Conservation (phyloP, 2,113 vertebrate genomes). For the Manacus vitellinus region DNA sequence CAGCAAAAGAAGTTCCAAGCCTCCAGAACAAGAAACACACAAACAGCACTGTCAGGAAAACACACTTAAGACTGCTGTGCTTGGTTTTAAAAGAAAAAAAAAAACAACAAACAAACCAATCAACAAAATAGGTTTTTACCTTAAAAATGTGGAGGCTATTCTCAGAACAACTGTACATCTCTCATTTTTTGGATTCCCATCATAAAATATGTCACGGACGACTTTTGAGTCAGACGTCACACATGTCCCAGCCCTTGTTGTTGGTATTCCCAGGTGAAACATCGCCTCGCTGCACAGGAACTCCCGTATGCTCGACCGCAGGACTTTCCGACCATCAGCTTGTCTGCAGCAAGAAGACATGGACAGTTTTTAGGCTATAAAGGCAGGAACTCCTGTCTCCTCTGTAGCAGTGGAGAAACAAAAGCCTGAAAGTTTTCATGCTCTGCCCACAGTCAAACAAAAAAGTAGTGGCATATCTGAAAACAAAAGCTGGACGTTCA, state of each 20-base stretch:
- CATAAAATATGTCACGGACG: conserved; percentile 86
- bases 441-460: background rate
- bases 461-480: background rate
- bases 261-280: conserved; percentile 90
- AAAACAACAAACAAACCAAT: rapidly evolving
- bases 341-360: conserved; percentile 72
- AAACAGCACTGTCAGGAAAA: background rate
- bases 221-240: conserved; percentile 88
- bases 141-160: conserved; percentile 91
- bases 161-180: conserved; percentile 90
- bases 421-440: background rate
- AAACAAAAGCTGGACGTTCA: background rate
- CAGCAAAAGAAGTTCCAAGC: background rate
- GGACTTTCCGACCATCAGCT: conserved; percentile 92
- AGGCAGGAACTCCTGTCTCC: background rate
- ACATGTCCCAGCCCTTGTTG: conserved; percentile 88
- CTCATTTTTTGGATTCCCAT: conserved; percentile 85
- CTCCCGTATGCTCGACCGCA: conserved; percentile 94
- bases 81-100: background rate
- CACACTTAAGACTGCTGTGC: background rate
- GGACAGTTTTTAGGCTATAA: rapidly evolving
- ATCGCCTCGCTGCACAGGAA: conserved; percentile 96
- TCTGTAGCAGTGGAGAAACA: background rate
- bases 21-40: background rate
- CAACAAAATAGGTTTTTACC: conserved; percentile 66